A percentile compares a stretch with the other conserved stretches of the same genome.
phyloP scores from a whole-genome alignment of 1,140 invertebrate genomes.

The Spodoptera frugiperda region DNA sequence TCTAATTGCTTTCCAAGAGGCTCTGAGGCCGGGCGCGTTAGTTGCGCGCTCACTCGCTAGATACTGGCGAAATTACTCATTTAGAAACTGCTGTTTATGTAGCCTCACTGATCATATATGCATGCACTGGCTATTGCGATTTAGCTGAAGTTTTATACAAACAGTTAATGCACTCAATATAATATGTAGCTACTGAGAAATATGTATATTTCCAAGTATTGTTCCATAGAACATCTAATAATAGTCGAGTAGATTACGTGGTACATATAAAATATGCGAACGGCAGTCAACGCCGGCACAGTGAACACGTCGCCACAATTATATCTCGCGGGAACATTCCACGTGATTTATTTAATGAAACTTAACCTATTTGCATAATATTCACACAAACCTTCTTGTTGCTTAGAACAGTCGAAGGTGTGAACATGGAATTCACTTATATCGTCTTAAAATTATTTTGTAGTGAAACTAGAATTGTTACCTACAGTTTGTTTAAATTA shows the following conservation, averaged over 20 bases:
- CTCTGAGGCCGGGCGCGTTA: slow-evolving; percentile 19
- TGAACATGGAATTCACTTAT: no score
- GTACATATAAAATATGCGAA: background rate
- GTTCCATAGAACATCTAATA: no score
- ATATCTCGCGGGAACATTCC: slow-evolving; percentile 17
- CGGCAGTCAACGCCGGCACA: background rate
- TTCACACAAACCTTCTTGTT: background rate
- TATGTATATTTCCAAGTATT: no score
- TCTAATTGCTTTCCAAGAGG: slow-evolving; percentile 49
- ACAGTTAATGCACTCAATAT: no score
- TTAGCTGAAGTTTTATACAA: no score
- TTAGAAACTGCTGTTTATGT: slow-evolving; percentile 30
- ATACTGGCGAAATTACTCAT: slow-evolving; percentile 20
- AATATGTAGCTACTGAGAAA: no score
- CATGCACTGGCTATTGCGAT: background rate
- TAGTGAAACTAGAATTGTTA: no score
- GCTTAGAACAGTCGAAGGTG: no score
- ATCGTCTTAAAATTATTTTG: no score
- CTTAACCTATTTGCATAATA: slow-evolving; percentile 19
- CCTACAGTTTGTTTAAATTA: no score
- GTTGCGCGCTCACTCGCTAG: slow-evolving; percentile 25
- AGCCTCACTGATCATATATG: slow-evolving; percentile 4
- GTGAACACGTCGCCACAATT: slow-evolving; percentile 28
- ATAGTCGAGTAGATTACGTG: no score
- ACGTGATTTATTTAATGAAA: slow-evolving; percentile 18